Base-by-base conservation (phyloP, 92 coral and sea anemone genomes). In the Montipora capitata region DNA sequence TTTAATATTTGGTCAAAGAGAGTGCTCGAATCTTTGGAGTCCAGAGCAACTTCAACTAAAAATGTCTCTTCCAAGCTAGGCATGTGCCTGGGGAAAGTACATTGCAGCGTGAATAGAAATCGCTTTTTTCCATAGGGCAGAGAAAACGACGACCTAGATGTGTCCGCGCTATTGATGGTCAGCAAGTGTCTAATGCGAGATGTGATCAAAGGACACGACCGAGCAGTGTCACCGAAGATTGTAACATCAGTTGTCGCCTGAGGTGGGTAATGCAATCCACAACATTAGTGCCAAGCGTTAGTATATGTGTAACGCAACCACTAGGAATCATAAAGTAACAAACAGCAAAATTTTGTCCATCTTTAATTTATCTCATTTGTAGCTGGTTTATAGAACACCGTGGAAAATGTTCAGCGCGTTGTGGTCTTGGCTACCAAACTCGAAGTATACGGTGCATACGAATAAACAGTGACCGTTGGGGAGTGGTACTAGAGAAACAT, bases 351-450 rank as follows among this genome's bases (percentile, higher is more conserved):
- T 14, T 71, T 44, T 8, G 17, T 6, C 54, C 4, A 44, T 4
- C 16, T 16, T 10, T 5, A 0, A 11, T 17, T 57, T 66, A 41
- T 15, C 58, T 9, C 44, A 7, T 56, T 5, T 17, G 18, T 72
- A 97, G 99, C 77, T 97, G 99, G 99, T 79, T 72, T 39, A 57
- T 74, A 2, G 38, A 85, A 54, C 51, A 85, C 27, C 56, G 68
- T 0, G 89, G 91, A 1, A 61, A 88, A 18, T 97, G 99, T 49
- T 91, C 98, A 7, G 93, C 85, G 15, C 95, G 91, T 10, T 97
- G 99, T 83, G 99, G 99, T 40, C 42, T 86, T 84, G 99, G 99
- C 10, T 74, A 84, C 44, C 93, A 94, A 78, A 93, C 63, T 52
- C 96, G 93, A 65, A 85, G 68, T 40, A 81, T 79, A 4, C 88